phyloP scores from a whole-genome alignment of 2,797 vertebrate genomes.

The Gastrophryne carolinensis region DNA sequence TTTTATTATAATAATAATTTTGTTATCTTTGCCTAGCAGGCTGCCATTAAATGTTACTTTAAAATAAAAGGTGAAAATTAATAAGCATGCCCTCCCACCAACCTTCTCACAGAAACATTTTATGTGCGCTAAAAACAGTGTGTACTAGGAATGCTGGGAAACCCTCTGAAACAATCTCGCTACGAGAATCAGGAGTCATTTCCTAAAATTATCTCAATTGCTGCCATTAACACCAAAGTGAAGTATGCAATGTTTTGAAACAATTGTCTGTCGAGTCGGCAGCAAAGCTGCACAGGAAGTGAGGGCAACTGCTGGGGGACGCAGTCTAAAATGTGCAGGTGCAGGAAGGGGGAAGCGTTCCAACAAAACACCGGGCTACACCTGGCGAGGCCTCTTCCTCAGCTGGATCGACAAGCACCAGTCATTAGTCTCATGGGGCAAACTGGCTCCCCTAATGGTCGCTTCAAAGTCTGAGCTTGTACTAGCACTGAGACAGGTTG shows the following conservation, averaged over 20 bases:
- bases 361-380: neutral
- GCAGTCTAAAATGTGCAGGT: conserved; percentile 28
- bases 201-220: conserved; percentile 52
- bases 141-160: neutral
- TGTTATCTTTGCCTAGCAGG: no score
- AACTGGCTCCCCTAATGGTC: neutral
- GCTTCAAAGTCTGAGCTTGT: neutral
- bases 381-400: conserved; percentile 1
- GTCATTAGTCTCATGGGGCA: conserved; percentile 3
- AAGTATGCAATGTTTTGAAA: conserved; percentile 28
- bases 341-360: conserved; percentile 10
- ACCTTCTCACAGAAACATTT: neutral
- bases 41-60: no score
- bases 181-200: conserved; percentile 29
- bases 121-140: neutral
- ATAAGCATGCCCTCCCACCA: neutral
- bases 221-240: conserved; percentile 42
- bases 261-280: conserved; percentile 13
- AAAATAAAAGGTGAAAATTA: neutral
- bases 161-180: neutral
- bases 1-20: no score
- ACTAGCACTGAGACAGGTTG: neutral
- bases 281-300: conserved; percentile 24
- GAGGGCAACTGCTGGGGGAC: neutral
- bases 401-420: neutral